Conservation (phyloP, 2,113 vertebrate genomes). For the Sinosuthora webbiana region DNA sequence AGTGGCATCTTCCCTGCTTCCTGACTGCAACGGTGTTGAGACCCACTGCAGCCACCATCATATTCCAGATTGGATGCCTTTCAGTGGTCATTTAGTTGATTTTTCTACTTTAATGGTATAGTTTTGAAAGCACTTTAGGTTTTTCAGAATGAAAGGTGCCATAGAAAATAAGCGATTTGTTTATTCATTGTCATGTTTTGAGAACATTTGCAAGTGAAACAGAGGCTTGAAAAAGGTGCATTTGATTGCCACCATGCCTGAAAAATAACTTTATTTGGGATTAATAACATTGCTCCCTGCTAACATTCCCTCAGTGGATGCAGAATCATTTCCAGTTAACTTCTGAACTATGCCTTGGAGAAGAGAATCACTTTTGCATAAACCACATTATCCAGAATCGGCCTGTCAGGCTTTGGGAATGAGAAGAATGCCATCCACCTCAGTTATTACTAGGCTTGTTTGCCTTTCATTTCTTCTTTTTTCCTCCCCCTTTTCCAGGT, state of each 20-base stretch:
- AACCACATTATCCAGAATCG: not conserved
- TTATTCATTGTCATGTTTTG: not conserved
- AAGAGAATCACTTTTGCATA: not conserved
- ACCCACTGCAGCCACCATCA: not conserved
- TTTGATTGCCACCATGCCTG: not conserved
- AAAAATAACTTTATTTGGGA: not conserved
- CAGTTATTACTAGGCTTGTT: not conserved
- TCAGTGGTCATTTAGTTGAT: not conserved
- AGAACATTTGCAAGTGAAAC: not conserved
- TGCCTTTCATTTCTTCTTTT: not conserved
- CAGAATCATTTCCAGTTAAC: not conserved
- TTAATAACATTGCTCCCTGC: not conserved
- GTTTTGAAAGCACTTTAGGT: not conserved
- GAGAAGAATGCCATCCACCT: not conserved
- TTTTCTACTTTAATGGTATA: not conserved
- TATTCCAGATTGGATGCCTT: not conserved
- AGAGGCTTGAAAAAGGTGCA: not conserved
- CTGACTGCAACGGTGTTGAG: not conserved
- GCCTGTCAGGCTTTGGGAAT: not conserved
- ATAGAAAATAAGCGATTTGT: not conserved
- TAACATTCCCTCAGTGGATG: not conserved
- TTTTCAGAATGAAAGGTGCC: not conserved
- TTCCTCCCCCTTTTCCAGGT: not conserved
- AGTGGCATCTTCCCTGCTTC: not conserved
- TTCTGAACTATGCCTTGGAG: not conserved